Conservation (phyloP, 1,140 invertebrate genomes). For the Drosophila suzukii region DNA sequence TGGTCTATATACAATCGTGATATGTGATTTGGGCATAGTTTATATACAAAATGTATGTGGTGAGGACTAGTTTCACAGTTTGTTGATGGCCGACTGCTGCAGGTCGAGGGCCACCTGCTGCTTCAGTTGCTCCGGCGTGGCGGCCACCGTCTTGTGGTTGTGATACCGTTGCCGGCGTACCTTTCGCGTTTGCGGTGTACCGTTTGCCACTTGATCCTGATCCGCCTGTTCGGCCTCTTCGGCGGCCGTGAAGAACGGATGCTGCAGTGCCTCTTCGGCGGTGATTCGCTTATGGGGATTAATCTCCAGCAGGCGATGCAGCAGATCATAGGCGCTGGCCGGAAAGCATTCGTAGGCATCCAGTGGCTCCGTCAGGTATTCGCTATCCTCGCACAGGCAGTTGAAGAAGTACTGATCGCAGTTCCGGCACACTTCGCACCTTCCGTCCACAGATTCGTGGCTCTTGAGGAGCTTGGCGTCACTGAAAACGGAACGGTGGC, state of each 20-base stretch:
- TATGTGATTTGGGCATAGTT: constrained; percentile 10
- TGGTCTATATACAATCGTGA: constrained; percentile 37
- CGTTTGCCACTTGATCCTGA: neutral
- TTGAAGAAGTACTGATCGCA: constrained; percentile 83
- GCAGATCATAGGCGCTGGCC: constrained; percentile 95
- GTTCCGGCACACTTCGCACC: constrained; percentile 75
- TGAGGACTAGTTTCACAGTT: constrained; percentile 66
- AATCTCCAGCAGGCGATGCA: constrained; percentile 99
- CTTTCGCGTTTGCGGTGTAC: constrained; percentile 10
- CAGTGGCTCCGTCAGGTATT: constrained; percentile 65
- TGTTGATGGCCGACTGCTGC: constrained; percentile 38
- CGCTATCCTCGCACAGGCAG: constrained; percentile 72
- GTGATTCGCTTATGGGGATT: constrained; percentile 99
- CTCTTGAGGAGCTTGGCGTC: constrained; percentile 59
- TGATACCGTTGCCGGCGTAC: constrained; percentile 11
- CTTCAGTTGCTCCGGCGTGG: constrained; percentile 26
- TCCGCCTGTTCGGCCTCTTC: constrained; percentile 4
- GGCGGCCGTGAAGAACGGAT: constrained; percentile 89
- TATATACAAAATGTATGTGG: constrained; percentile 30
- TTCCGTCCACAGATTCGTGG: constrained; percentile 60
- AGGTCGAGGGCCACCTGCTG: constrained; percentile 10
- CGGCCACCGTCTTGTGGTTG: constrained; percentile 9
- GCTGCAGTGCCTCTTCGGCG: constrained; percentile 98
- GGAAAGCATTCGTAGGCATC: constrained; percentile 78
- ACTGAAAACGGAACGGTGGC: constrained; percentile 72